Conservation (phyloP, 2,113 vertebrate species). For the Hypanus sabinus region DNA sequence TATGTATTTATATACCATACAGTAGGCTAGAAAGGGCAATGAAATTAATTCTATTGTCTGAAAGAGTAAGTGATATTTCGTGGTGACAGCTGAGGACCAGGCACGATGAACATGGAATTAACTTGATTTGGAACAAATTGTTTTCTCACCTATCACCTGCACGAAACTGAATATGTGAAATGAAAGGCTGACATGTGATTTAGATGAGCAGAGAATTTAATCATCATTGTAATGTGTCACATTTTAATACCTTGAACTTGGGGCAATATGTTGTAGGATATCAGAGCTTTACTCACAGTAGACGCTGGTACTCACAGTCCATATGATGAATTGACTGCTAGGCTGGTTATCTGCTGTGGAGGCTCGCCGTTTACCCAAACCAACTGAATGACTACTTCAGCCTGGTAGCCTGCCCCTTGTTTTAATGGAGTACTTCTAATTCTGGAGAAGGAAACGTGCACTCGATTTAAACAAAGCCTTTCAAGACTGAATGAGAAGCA, state of each 20-base stretch:
- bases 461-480: background rate
- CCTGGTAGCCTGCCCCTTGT: conserved; percentile 91
- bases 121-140: background rate
- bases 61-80: background rate
- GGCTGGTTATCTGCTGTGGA: conserved; percentile 90
- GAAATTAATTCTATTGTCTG: background rate
- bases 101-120: background rate
- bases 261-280: background rate
- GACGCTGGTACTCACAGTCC: conserved; percentile 76
- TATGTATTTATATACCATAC: background rate
- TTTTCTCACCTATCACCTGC: background rate
- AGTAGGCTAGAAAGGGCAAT: background rate
- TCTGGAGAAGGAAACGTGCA: conserved; percentile 56
- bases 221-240: background rate
- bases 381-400: conserved; percentile 87
- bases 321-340: conserved; percentile 86
- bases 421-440: conserved; percentile 88
- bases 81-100: background rate
- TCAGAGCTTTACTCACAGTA: background rate
- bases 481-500: background rate
- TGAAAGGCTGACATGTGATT: background rate
- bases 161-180: background rate
- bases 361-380: conserved; percentile 96
- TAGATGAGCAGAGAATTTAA: background rate
- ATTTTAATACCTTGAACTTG: background rate